Evolutionary conservation across 1,140 invertebrate species (phyloP), one percentile per base, ranked within the genome.

Genomic region (Drosophila parvula): DNA sequence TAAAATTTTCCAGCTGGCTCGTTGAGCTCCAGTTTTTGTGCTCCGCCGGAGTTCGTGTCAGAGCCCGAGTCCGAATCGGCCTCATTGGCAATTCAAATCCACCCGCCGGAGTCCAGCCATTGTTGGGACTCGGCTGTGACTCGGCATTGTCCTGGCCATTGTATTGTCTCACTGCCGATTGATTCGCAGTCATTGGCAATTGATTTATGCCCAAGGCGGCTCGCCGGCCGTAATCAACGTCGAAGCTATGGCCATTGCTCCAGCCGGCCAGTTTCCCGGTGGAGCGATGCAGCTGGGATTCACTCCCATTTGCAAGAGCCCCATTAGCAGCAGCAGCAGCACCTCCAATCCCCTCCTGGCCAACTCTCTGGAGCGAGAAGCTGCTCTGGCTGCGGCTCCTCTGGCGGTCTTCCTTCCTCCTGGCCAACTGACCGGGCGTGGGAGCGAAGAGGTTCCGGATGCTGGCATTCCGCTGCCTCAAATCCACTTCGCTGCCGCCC

Each of bases 101-200:
- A 65, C 58, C 80, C 56, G 64, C 64, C 47, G 16, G 8, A 45
- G 67, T 60, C 62, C 62, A 57, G 30, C 59, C 74, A 81, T 81
- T 78, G 78, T 79, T 81, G 38, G 36, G 4, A 27, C 38, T 36
- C n/a, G 45, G 30, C 30, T 41, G 30, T 11, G 5, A 27, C 30
- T 63, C 61, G 50, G 59, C 59, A 78, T 85, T 74, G 70, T 74
- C 68, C 58, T 78, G 73, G n/a, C 48, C 84, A 78, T 90, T 75
- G 82, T 81, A 74, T 84, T 90, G 82, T 81, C 75, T 81, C 53
- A 79, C 64, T 88, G 74, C 68, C 82, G 88, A 90, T 90, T 90
- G 88, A 90, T 90, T 90, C 64, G 30, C 56, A 73, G 69, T 62
- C 69, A 81, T 70, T 88, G 78, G 34, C 69, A 84, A 88, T 88